Evolutionary conservation across 1,140 invertebrate species (phyloP).

Genomic region (Drosophila busckii): DNA sequence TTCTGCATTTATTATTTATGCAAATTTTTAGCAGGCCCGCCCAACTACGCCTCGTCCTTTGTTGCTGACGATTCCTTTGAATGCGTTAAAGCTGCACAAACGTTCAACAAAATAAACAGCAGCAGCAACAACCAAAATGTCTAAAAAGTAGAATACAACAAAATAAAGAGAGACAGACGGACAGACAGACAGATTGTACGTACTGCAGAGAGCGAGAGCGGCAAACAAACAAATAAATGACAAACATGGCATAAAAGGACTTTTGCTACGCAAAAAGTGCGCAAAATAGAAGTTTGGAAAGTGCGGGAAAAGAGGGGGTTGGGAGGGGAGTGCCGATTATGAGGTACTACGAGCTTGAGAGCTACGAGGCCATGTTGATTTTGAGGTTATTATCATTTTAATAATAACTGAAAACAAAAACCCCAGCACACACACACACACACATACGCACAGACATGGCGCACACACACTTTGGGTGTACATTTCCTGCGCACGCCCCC

Average conservation of each 20-base stretch:
- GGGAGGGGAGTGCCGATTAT: not conserved
- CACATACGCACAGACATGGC: not conserved
- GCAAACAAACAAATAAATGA: constrained; percentile 66
- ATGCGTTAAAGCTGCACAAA: constrained; percentile 37
- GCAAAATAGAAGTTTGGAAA: not conserved
- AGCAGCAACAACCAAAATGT: constrained; percentile 18
- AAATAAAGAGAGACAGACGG: not conserved
- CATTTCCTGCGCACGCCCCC: too few relatives aligned
- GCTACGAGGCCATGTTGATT: constrained; percentile 50
- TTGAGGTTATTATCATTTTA: constrained; percentile 70
- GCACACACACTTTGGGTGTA: too few relatives aligned
- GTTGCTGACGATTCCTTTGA: constrained; percentile 34
- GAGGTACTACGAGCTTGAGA: too few relatives aligned
- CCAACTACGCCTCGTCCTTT: constrained; percentile 9
- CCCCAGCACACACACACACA: constrained; percentile 7
- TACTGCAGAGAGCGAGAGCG: not conserved
- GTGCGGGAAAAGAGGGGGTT: not conserved
- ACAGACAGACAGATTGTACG: not conserved
- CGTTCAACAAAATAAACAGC: constrained; percentile 3
- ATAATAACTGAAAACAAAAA: constrained; percentile 65
- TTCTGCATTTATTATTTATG: constrained; percentile 62
- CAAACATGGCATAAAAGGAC: constrained; percentile 67
- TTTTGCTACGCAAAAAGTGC: constrained; percentile 47
- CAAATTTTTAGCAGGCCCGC: constrained; percentile 57
- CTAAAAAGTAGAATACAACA: not conserved